phyloP scores from a whole-genome alignment of 2,797 vertebrate species.

The Staurois parvus region DNA sequence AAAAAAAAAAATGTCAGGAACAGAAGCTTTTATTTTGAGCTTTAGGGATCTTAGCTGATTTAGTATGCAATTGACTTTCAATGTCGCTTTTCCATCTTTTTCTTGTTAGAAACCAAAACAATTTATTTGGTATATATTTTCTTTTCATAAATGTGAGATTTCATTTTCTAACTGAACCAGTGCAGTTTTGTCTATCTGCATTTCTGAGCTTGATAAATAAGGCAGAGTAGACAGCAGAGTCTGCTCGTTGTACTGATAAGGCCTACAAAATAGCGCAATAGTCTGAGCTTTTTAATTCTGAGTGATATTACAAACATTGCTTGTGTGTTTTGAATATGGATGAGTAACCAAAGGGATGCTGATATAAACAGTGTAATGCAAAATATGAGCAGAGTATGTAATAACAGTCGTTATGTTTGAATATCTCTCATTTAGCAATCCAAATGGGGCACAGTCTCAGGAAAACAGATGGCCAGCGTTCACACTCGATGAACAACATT shows the following conservation, averaged over 20 bases:
- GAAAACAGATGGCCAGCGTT: conserved; percentile 82
- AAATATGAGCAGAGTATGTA: conserved; percentile 51
- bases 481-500: conserved; percentile 77
- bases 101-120: conserved; percentile 24
- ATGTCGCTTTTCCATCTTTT: conserved; percentile 9
- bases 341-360: conserved; percentile 42
- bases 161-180: conserved; percentile 29
- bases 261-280: conserved; percentile 21
- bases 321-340: conserved; percentile 51
- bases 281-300: conserved; percentile 41
- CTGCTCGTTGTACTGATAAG: conserved; percentile 38
- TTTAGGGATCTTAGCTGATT: conserved; percentile 4
- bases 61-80: conserved; percentile 27
- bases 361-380: conserved; percentile 42
- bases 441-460: conserved; percentile 73
- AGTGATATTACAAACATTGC: conserved; percentile 40
- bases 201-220: conserved; percentile 35
- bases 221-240: background rate
- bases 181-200: conserved; percentile 18
- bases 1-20: background rate
- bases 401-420: conserved; percentile 60
- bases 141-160: conserved; percentile 2
- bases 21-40: conserved; percentile 2
- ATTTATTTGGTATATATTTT: conserved; percentile 23
- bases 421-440: conserved; percentile 71